Evolutionary conservation across 1,140 invertebrate genomes (phyloP).

Genomic region (Diachasmimorpha longicaudata): DNA sequence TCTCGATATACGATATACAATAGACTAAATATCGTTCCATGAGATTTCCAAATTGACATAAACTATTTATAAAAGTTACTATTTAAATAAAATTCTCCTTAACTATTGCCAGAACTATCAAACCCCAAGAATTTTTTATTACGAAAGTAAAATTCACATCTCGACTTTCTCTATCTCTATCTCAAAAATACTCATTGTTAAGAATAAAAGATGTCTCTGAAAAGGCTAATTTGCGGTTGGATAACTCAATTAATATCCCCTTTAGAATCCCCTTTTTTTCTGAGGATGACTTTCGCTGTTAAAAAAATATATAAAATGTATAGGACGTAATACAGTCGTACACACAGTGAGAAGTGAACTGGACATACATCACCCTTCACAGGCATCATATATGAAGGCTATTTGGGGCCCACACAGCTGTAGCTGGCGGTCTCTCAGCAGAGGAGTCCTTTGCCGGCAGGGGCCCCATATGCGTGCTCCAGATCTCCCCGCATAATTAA

Average conservation of each 20-base stretch:
- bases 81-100: background rate
- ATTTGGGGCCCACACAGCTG: background rate
- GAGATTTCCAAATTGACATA: too few species aligned
- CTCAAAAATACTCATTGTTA: background rate
- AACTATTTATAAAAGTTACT: background rate
- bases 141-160: background rate
- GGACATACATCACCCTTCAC: conserved; percentile 1
- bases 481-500: conserved; percentile 34
- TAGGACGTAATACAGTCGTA: background rate
- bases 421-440: background rate
- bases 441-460: background rate
- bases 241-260: conserved; percentile 10
- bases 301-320: background rate
- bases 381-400: background rate
- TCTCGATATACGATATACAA: too few species aligned
- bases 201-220: background rate
- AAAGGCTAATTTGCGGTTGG: background rate
- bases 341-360: background rate
- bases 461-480: conserved; percentile 29
- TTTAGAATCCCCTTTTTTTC: background rate
- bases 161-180: background rate
- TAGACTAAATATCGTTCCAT: too few species aligned
- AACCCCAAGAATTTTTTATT: background rate
- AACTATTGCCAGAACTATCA: too few species aligned
- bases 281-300: background rate